Conservation (phyloP, 2,888 invertebrate genomes). For the Pachydiplax longipennis region DNA sequence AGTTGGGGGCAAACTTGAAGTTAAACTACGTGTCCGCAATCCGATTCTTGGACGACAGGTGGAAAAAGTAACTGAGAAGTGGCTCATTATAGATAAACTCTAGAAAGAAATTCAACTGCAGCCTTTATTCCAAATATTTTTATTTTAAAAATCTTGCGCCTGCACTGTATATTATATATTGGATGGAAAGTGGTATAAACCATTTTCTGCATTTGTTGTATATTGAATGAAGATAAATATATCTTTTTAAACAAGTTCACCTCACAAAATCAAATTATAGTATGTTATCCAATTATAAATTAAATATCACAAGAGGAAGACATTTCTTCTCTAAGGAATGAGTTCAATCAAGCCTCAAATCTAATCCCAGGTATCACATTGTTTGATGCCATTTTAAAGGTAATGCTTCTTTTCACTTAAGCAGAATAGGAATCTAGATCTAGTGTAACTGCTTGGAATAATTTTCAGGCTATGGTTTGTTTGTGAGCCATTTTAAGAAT, state of each 20-base stretch:
- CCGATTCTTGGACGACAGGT: constrained; percentile 89
- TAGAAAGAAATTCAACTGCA: neutral
- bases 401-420: too few relatives aligned
- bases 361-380: too few relatives aligned
- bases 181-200: neutral
- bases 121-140: neutral
- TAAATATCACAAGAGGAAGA: too few relatives aligned
- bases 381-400: too few relatives aligned
- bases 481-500: too few relatives aligned
- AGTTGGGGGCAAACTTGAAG: constrained; percentile 89
- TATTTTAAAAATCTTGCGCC: neutral
- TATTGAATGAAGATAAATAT: neutral
- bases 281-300: too few relatives aligned
- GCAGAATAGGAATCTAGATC: too few relatives aligned
- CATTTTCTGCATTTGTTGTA: neutral
- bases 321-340: too few relatives aligned
- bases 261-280: too few relatives aligned
- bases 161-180: neutral
- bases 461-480: too few relatives aligned
- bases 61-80: constrained; percentile 87
- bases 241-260: neutral
- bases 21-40: constrained; percentile 85
- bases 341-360: too few relatives aligned
- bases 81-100: constrained; percentile 77
- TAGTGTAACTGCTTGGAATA: too few relatives aligned